Base-by-base conservation (phyloP, 2,888 invertebrate species). In the Acheta domesticus region DNA sequence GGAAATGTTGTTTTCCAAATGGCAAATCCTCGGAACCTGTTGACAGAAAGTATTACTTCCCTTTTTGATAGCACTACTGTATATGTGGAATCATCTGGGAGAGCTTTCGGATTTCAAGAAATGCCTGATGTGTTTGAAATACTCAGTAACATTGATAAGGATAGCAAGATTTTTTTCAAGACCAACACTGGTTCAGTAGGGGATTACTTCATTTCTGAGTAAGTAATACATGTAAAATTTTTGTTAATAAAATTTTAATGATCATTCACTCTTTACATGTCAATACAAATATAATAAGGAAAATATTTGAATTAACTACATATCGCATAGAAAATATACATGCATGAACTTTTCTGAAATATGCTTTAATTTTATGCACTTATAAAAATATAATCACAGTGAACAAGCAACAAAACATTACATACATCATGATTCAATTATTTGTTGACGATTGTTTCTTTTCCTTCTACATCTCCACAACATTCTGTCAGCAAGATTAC, bases 1-100 rank as follows among this genome's bases (percentile, higher is more conserved):
- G 89, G 88, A 77, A 91, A 93, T 86, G 83, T 89, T 19, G 83
- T 86, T 0, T 86, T 83, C 81, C 82, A 83, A 74, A 83, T 85
- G 81, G 86, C 85, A 1, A 74, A 80, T 11, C 82, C 81, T 8
- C 75, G 80, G 11, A 77, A 81, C 19, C 78, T 83, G 16, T 79
- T 83, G 48, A 81, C 77, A 14, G 80, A 79, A 11, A 80, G 78
- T 23, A 62, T 79, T 2, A 75, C 73, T 11, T 77, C 77, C 76
- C 75, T 82, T 16, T 20, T 75, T 79, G 80, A 79, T 83, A 20
- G 79, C 82, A 62, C 80, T 83, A 74, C 78, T 84, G 74, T 81
- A 11, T 76, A 36, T 76, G 48, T 76, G 14, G 75, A 75, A 19
- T 81, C 81, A 1, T 76, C 80, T 21, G 82, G 82, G 74, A 78